A percentile compares a stretch with the other conserved stretches of the same genome.
Evolutionary conservation across 2,888 invertebrate genomes (phyloP).

Genomic region (Coleophora deauratella): DNA sequence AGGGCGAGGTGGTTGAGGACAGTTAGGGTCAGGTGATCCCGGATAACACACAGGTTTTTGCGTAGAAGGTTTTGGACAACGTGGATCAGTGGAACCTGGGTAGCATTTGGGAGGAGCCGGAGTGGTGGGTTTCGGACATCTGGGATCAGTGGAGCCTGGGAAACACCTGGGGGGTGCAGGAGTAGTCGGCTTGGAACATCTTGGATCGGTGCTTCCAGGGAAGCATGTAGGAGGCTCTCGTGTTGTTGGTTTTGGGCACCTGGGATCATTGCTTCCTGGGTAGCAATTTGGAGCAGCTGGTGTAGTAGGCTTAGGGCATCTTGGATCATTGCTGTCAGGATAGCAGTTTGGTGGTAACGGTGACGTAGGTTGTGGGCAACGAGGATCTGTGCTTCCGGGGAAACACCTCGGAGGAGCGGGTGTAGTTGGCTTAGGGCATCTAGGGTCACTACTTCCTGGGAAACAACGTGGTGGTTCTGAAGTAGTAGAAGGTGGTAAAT

Average conservation of each 20-base stretch:
- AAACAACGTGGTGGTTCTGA: constrained; percentile 25
- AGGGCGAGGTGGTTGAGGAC: constrained; percentile 26
- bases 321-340: constrained; percentile 21
- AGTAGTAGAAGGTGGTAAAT: constrained; percentile 18
- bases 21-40: constrained; percentile 28
- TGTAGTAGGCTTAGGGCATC: constrained; percentile 23
- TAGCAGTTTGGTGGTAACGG: constrained; percentile 20
- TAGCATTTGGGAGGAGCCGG: constrained; percentile 19
- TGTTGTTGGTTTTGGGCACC: constrained; percentile 25
- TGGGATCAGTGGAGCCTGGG: constrained; percentile 24
- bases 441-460: constrained; percentile 38
- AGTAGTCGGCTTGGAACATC: constrained; percentile 15
- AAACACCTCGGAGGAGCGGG: constrained; percentile 21
- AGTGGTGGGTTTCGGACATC: constrained; percentile 27
- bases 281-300: constrained; percentile 20
- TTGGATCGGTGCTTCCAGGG: constrained; percentile 29
- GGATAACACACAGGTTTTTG: constrained; percentile 22
- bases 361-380: constrained; percentile 29
- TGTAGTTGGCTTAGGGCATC: constrained; percentile 22
- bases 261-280: constrained; percentile 25
- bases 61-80: constrained; percentile 24
- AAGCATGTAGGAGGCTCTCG: constrained; percentile 12
- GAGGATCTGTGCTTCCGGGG: constrained; percentile 26
- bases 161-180: constrained; percentile 21
- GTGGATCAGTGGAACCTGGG: constrained; percentile 28